Evolutionary conservation across 2,113 vertebrate genomes (phyloP).

Genomic region (Urocynchramus pylzowi): DNA sequence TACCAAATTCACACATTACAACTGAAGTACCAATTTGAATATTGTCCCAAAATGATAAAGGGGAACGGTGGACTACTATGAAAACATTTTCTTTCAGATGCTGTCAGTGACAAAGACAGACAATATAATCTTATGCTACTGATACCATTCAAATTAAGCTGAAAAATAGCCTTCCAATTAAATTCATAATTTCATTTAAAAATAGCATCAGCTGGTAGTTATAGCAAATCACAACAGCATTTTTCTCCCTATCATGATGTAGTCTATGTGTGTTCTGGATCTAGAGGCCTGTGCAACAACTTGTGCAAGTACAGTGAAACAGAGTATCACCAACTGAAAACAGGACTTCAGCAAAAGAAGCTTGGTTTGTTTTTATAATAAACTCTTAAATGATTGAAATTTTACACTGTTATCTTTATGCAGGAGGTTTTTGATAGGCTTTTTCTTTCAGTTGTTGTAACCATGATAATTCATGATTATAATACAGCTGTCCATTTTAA

Average conservation of each 20-base stretch:
- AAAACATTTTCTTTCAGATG: neutral
- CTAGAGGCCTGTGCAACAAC: neutral
- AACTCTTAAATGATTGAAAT: conserved; percentile 32
- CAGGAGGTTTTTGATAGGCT: conserved; percentile 11
- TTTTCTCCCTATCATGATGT: neutral
- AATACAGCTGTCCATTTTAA: conserved; percentile 53
- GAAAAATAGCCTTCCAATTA: neutral
- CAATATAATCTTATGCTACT: neutral
- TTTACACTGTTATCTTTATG: conserved; percentile 14
- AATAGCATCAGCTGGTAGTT: neutral
- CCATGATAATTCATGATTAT: conserved; percentile 52
- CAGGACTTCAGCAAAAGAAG: neutral
- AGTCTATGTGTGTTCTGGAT: neutral
- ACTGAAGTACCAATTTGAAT: neutral
- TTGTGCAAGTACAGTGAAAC: neutral
- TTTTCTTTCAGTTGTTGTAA: conserved; percentile 54
- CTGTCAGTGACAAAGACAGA: neutral
- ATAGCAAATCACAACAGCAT: neutral
- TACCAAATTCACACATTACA: neutral
- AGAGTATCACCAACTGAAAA: neutral
- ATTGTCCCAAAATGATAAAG: neutral
- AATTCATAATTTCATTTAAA: neutral
- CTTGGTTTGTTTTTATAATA: conserved; percentile 23
- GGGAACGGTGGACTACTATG: neutral
- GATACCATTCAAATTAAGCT: neutral